Conservation (phyloP, 1,140 invertebrate species). For the Drosophila trapezifrons region DNA sequence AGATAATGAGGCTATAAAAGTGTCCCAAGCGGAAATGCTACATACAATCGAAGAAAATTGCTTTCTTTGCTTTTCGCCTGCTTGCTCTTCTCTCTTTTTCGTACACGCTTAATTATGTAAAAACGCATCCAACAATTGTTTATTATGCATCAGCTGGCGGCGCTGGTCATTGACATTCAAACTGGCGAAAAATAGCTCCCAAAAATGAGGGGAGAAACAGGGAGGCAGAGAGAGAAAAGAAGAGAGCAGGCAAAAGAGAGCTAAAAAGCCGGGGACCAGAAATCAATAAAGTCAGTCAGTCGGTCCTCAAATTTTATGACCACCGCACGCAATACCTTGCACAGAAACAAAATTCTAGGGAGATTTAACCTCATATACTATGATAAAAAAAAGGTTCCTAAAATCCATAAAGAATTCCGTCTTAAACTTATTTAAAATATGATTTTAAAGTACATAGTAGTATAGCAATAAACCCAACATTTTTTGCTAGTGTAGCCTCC, state of each 20-base stretch:
- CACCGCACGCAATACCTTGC: slow-evolving; percentile 63
- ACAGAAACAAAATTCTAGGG: slow-evolving; percentile 11
- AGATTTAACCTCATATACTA: not conserved
- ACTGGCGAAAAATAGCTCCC: slow-evolving; percentile 35
- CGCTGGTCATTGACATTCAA: slow-evolving; percentile 76
- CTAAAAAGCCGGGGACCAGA: slow-evolving; percentile 38
- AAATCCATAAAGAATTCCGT: too few relatives aligned
- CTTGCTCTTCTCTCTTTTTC: slow-evolving; percentile 8
- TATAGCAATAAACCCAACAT: not conserved
- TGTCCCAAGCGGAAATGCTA: slow-evolving; percentile 66
- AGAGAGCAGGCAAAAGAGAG: slow-evolving; percentile 11
- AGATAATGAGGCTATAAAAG: slow-evolving; percentile 67
- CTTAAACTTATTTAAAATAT: too few relatives aligned
- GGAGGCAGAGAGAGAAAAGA: slow-evolving; percentile 12
- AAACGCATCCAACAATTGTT: slow-evolving; percentile 59
- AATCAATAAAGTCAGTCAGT: slow-evolving; percentile 67
- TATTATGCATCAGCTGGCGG: slow-evolving; percentile 73
- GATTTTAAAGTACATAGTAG: too few relatives aligned
- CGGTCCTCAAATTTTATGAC: slow-evolving; percentile 57
- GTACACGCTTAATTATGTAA: slow-evolving; percentile 37
- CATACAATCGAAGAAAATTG: slow-evolving; percentile 51
- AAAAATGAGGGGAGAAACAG: slow-evolving; percentile 37
- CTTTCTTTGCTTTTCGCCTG: slow-evolving; percentile 21
- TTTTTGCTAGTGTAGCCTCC: slow-evolving; percentile 10
- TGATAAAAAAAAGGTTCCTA: not conserved